Evolutionary conservation across 2,888 invertebrate genomes (phyloP), one percentile per base, ranked within the genome.

Genomic region (Drosophila lutescens): DNA sequence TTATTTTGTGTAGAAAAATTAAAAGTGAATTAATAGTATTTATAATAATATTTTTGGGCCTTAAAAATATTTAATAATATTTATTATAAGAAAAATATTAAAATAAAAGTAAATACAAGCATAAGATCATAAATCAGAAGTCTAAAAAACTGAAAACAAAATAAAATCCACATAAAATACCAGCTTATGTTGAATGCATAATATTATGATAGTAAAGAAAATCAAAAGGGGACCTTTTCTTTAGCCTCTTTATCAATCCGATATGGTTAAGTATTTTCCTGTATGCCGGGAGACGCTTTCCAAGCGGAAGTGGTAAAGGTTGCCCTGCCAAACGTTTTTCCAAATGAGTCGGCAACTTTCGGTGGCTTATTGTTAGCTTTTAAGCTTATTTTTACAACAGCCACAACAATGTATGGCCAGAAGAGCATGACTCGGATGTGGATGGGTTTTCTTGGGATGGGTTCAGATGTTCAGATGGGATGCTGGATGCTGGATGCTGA

Each of bases 321-420:
- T 57, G 76, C 68, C 75, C 15, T 26, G 46, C 41, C 46, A 43
- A 55, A 82, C 66, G 74, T 83, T 85, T 86, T 88, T 88, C 88
- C 81, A 86, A 83, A 87, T 86, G 86, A 87, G 84, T 88, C 86
- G 83, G 87, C 85, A 86, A 72, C 84, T 88, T 80, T 80, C 75
- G 81, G 56, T 76, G 67, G 80, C 86, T 83, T 86, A 86, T 88
- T 85, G 86, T 88, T 85, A 74, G 84, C 79, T 80, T 88, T 88
- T 88, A 86, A 86, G 86, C 88, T 88, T 84, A 86, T 86, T 86
- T 86, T 86, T 86, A 88, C 85, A 86, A 86, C 66, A 66, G 66
- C 76, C 75, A 83, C 83, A 86, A 85, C 86, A 86, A 79, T 76
- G 87, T 84, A 77, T 57, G 68, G 65, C 46, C 38, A 34, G 60